phyloP scores from a whole-genome alignment of 2,113 vertebrate species.

The Lepisosteus osseus region DNA sequence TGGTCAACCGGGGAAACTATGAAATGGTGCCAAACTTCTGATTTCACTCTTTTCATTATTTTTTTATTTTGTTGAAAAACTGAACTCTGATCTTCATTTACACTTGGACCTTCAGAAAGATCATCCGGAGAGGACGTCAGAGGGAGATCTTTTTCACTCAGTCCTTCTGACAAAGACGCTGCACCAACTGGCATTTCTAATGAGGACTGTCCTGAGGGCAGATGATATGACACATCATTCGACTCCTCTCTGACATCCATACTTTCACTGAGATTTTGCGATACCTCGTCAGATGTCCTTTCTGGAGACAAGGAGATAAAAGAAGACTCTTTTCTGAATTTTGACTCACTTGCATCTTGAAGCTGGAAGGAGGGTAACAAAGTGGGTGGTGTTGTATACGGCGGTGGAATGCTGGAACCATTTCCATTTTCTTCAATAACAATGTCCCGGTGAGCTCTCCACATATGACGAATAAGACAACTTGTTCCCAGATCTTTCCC shows the following conservation, averaged over 20 bases:
- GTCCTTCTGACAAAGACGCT: slow-evolving; percentile 63
- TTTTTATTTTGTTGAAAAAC: slow-evolving; percentile 91
- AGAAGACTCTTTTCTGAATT: slow-evolving; percentile 58
- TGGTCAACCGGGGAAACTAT: slow-evolving; percentile 81
- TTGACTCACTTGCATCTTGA: slow-evolving; percentile 61
- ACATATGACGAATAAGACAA: slow-evolving; percentile 95
- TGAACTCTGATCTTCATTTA: slow-evolving; percentile 60
- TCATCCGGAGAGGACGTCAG: slow-evolving; percentile 71
- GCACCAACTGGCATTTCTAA: slow-evolving; percentile 47
- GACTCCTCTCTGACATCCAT: slow-evolving; percentile 66
- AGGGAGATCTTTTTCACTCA: slow-evolving; percentile 59
- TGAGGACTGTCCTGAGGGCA: slow-evolving; percentile 57
- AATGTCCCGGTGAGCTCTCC: slow-evolving; percentile 91
- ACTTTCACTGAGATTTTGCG: slow-evolving; percentile 48
- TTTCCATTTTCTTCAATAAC: slow-evolving; percentile 92
- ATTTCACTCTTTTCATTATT: slow-evolving; percentile 89
- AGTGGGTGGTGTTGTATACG: slow-evolving; percentile 79
- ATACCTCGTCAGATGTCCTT: slow-evolving; percentile 61
- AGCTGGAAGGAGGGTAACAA: slow-evolving; percentile 71
- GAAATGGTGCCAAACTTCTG: slow-evolving; percentile 95
- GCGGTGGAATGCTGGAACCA: slow-evolving; percentile 79
- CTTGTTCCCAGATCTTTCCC: slow-evolving; percentile 94
- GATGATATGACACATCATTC: slow-evolving; percentile 60
- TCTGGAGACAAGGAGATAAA: slow-evolving; percentile 76
- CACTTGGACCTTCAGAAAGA: slow-evolving; percentile 52